These are phyloP conservation scores for Craniophora ligustri DNA, from an alignment of 2,888 invertebrate genomes.

Conservation along the genomic window DNA sequence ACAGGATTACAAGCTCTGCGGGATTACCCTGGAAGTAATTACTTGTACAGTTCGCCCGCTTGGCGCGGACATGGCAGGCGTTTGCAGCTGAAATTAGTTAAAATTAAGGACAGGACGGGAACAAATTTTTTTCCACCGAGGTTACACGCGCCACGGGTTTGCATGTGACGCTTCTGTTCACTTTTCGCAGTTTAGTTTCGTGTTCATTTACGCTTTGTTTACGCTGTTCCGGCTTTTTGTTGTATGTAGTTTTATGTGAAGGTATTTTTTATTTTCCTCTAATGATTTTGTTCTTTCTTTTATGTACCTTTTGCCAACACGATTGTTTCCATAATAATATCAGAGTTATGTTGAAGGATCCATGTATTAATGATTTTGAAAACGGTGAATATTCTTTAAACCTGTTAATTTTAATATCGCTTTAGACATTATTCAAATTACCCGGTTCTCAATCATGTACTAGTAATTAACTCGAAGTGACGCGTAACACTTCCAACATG, in stretches of 20 bases:
- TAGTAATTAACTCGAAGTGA: constrained; percentile 33
- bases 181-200: constrained; percentile 48
- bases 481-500: constrained; percentile 47
- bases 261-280: background rate
- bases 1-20: constrained; percentile 51
- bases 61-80: constrained; percentile 49
- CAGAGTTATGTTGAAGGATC: too few relatives aligned
- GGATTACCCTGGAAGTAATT: constrained; percentile 67
- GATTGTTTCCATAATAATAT: too few relatives aligned
- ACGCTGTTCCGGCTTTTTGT: constrained; percentile 27
- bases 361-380: background rate
- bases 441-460: constrained; percentile 14
- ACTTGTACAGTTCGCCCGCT: constrained; percentile 64
- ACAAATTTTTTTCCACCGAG: constrained; percentile 47
- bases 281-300: background rate
- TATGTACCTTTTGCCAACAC: too few relatives aligned
- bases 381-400: constrained; percentile 13
- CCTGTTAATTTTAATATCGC: constrained; percentile 14
- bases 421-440: constrained; percentile 4
- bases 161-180: constrained; percentile 39
- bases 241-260: constrained; percentile 4
- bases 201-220: constrained; percentile 52
- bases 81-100: constrained; percentile 62
- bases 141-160: constrained; percentile 42
- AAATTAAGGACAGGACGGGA: constrained; percentile 58